phyloP scores from a whole-genome alignment of 2,888 invertebrate genomes.

The Vannuccia rotundouncinata region DNA sequence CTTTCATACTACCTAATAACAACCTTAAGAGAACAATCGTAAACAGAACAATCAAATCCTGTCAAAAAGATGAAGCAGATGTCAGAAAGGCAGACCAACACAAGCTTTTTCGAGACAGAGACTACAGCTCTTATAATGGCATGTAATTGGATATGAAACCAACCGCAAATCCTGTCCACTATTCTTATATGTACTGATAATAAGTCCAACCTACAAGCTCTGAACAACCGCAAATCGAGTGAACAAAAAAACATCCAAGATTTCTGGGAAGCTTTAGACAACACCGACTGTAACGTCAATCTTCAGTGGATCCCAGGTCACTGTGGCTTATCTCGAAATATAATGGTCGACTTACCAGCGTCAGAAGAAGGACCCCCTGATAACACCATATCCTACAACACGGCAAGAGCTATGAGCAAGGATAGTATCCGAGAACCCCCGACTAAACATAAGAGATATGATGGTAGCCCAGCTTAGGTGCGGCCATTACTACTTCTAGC shows the following conservation, averaged over 20 bases:
- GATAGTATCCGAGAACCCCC: not conserved
- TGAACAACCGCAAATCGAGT: not conserved
- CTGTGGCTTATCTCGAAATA: not conserved
- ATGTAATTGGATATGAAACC: not conserved
- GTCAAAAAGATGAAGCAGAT: not conserved
- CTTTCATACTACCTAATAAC: not conserved
- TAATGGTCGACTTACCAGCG: not conserved
- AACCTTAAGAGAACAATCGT: not conserved
- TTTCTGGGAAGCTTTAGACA: not conserved
- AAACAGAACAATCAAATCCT: not conserved
- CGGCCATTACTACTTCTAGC: not conserved
- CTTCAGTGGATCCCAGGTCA: not conserved
- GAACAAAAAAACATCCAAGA: not conserved
- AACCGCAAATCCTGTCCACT: not conserved
- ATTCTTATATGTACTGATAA: not conserved
- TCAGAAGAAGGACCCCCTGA: not conserved
- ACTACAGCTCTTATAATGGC: not conserved
- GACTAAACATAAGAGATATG: not conserved
- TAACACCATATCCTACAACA: not conserved
- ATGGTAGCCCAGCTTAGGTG: not conserved
- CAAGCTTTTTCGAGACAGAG: not conserved
- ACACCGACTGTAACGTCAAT: not conserved
- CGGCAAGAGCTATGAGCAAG: not conserved
- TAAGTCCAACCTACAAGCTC: not conserved
- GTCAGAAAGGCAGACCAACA: constrained; percentile 2